Conservation (phyloP, 2,888 invertebrate genomes). For the Amphipoea lucens region DNA sequence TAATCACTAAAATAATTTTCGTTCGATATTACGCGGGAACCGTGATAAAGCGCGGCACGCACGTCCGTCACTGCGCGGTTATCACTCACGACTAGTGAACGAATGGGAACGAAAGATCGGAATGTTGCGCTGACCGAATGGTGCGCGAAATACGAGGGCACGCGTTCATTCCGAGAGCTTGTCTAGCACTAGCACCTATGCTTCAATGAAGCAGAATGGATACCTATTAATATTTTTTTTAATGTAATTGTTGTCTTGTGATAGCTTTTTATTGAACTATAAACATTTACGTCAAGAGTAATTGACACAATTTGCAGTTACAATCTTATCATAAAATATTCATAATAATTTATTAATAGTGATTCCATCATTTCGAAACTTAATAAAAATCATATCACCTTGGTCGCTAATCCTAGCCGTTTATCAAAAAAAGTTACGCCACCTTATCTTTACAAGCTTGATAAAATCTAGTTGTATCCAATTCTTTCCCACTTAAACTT, state of each 20-base stretch:
- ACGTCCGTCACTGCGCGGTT: slow-evolving; percentile 77
- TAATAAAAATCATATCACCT: not conserved
- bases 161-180: slow-evolving; percentile 60
- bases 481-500: slow-evolving; percentile 24
- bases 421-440: slow-evolving; percentile 25
- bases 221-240: slow-evolving; percentile 33
- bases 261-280: slow-evolving; percentile 24
- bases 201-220: slow-evolving; percentile 52
- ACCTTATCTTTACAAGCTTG: slow-evolving; percentile 18
- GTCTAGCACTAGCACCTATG: slow-evolving; percentile 39
- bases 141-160: slow-evolving; percentile 68
- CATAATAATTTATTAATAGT: slow-evolving; percentile 16
- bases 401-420: slow-evolving; percentile 27
- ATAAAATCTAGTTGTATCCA: slow-evolving; percentile 11
- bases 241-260: slow-evolving; percentile 10
- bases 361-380: slow-evolving; percentile 19
- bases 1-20: slow-evolving; percentile 75
- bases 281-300: slow-evolving; percentile 6
- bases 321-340: slow-evolving; percentile 41
- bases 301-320: slow-evolving; percentile 26
- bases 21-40: slow-evolving; percentile 81
- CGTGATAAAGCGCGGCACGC: slow-evolving; percentile 62
- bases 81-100: slow-evolving; percentile 85
- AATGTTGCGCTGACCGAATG: slow-evolving; percentile 75
- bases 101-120: slow-evolving; percentile 74